Conservation (phyloP, 2,888 invertebrate genomes). For the Camponotus fellah region DNA sequence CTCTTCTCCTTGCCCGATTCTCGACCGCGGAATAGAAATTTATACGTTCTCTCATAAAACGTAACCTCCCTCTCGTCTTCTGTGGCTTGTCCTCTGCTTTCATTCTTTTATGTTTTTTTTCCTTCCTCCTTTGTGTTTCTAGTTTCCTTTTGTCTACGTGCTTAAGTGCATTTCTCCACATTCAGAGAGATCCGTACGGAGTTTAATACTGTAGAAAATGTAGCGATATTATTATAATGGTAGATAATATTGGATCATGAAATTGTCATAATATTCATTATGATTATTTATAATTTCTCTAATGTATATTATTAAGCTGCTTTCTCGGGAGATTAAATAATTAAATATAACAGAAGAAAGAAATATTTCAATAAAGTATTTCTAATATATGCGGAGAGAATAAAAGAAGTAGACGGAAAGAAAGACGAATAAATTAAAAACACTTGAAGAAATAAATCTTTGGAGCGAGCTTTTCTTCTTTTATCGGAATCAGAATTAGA, state of each 20-base stretch:
- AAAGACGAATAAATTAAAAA: background rate
- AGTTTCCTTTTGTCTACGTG: constrained; percentile 18
- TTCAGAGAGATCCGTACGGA: constrained; percentile 5
- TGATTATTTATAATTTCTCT: background rate
- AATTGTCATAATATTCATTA: constrained; percentile 11
- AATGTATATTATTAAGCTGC: constrained; percentile 2
- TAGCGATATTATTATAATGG: constrained; percentile 17
- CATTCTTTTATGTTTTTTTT: constrained; percentile 22
- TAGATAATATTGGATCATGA: constrained; percentile 10
- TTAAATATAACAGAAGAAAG: background rate
- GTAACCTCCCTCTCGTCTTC: constrained; percentile 54
- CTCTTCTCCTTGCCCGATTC: constrained; percentile 39
- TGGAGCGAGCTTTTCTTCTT: constrained; percentile 19
- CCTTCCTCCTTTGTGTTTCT: constrained; percentile 6
- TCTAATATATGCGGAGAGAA: background rate
- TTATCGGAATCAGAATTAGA: background rate
- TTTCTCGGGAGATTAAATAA: constrained; percentile 8
- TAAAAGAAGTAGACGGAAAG: background rate
- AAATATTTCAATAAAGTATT: background rate
- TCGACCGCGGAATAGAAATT: constrained; percentile 60
- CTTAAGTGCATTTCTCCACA: constrained; percentile 15
- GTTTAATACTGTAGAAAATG: constrained; percentile 31
- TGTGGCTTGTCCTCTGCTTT: constrained; percentile 51
- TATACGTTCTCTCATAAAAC: constrained; percentile 64
- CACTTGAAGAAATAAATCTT: constrained; percentile 39